Base-by-base conservation (phyloP, 2,113 vertebrate species). In the Toxotes chatareus region DNA sequence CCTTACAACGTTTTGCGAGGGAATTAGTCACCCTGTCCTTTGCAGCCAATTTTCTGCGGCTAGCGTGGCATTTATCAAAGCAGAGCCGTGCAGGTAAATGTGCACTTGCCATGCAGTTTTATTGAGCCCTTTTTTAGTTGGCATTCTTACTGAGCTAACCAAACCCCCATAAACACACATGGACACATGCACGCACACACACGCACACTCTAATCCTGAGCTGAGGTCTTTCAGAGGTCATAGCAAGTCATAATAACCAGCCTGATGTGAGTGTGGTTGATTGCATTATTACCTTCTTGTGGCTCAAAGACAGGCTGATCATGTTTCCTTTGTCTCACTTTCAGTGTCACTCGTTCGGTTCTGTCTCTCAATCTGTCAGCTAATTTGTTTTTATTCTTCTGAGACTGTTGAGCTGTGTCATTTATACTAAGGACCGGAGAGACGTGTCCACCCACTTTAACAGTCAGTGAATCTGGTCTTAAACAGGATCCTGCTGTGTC, bases 21-120 rank as follows among this genome's bases (percentile, higher is more conserved):
- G 78, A 93, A 93, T 94, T 90, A 91, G 88, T 93, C 79, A 93
- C 83, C 82, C 83, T 92, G 86, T 93, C 90, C 86, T 93, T 89
- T 89, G 89, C 81, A 91, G 80, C 86, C 93, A 92, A 91, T 94
- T 93, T 93, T 92, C 77, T 61, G 31, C 65, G 67, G 89, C 84
- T 76, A 36, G 80, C 19, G 9, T 86, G 75, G 76, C 90, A 94
- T 94, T 94, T 89, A 93, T 94, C 91, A 93, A 87, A 88, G 77
- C 32, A 60, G 73, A 88, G 86, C 51, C 42, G 4, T 66, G 66
- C 85, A 92, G 85, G 91, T 93, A 83, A 90, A 90, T 84, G 73
- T 90, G 79, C 57, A 66, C 77, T 70, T 82, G 74, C 83, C 85
- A 69, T 71, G 84, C 86, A 83, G 23, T 89, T 92, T 94, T 84